Conservation (phyloP, 2,113 vertebrate species). For the Ctenomys sociabilis region DNA sequence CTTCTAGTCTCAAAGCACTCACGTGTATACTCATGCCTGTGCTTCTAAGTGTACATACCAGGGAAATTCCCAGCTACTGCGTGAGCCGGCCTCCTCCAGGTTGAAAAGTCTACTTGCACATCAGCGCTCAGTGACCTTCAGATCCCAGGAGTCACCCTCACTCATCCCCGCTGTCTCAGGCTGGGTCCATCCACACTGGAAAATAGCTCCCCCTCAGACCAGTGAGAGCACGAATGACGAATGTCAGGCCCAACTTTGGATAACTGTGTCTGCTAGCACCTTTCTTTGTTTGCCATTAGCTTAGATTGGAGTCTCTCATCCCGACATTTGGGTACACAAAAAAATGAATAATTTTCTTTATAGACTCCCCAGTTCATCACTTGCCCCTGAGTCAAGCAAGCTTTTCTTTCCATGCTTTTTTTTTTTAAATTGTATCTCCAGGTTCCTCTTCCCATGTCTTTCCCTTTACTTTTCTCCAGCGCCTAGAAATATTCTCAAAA, state of each 20-base stretch:
- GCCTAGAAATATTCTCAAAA: not conserved
- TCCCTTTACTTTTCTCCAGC: not conserved
- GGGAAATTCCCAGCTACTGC: not conserved
- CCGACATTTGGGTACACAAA: conserved; percentile 33
- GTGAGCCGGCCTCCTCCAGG: not conserved
- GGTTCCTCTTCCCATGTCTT: not conserved
- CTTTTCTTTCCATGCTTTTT: not conserved
- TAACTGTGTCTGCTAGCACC: not conserved
- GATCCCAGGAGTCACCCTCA: not conserved
- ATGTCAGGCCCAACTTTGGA: not conserved
- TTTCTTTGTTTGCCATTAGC: conserved; percentile 24
- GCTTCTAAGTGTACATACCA: not conserved
- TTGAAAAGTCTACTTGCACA: not conserved
- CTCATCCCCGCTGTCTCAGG: not conserved
- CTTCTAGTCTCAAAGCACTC: not conserved
- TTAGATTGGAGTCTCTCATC: conserved; percentile 26
- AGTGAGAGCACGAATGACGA: conserved; percentile 36
- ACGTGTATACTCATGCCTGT: not conserved
- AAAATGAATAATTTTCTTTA: not conserved
- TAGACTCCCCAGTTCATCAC: conserved; percentile 11
- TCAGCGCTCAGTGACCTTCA: not conserved
- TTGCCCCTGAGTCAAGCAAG: not conserved
- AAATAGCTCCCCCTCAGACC: conserved; percentile 36
- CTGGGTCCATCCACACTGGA: not conserved
- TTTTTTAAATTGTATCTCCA: not conserved